Evolutionary conservation across 2,888 invertebrate species (phyloP), one percentile per base, ranked within the genome.

Genomic region (Chaetogeoica ovagalla): DNA sequence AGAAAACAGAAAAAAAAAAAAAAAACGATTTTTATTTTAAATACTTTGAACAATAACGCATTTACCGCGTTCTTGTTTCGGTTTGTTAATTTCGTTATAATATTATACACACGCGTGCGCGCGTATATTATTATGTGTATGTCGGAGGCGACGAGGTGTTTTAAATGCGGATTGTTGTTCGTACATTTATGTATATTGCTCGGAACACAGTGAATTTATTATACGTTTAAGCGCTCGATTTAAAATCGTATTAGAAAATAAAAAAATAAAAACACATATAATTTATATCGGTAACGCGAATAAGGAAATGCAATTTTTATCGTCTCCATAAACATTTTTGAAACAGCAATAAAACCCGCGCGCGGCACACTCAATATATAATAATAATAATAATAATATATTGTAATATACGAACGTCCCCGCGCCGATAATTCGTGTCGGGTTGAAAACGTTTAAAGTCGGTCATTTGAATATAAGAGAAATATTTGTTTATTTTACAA

Each of bases 271-370:
- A 57, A 13, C 3, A 74, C n/a, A 57, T 65, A 65, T 57, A 21
- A 65, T 57, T 57, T 74, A 63, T 65, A 65, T 74, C 21, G 55
- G 74, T 65, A 21, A 55, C 63, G 21, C 65, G 39, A 74, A 65
- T 57, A 74, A 57, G 74, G 65, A 74, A 74, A 65, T 39, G 65
- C 65, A 55, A 23, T 57, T 74, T 65, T 65, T 65, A 74, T 74
- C 65, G 55, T 74, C 55, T 63, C 30, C 21, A 65, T 57, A 65
- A 55, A 65, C 55, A 11, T 55, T 57, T 74, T 63, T 30, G 57
- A 57, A 65, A 55, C 65, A 19, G 74, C 13, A 55, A 74, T 74
- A 74, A 74, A 74, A 74, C 39, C 57, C 37, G 17, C n/a, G 39
- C 21, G 39, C 55, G 57, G 15, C 39, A 37, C 39, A 57, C 39